Conservation (phyloP, 2,888 invertebrate genomes). For the Leucophora obtusa region DNA sequence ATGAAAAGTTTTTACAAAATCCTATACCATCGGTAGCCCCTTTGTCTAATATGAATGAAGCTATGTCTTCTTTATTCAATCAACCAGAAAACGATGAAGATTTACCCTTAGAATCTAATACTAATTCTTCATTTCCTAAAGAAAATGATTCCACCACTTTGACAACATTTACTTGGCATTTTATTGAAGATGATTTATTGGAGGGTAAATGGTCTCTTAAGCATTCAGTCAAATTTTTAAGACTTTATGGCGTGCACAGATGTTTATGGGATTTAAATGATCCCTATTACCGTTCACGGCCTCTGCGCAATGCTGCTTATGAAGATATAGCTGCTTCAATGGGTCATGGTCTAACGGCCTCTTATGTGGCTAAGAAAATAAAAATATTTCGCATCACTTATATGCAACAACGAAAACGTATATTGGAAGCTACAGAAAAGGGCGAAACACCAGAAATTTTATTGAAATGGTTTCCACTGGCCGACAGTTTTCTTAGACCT, state of each 20-base stretch:
- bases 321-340: constrained; percentile 70
- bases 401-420: constrained; percentile 70
- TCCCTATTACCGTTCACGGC: constrained; percentile 67
- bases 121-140: constrained; percentile 15
- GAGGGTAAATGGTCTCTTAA: constrained; percentile 71
- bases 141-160: constrained; percentile 2
- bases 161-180: constrained; percentile 67
- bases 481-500: constrained; percentile 69
- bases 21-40: constrained; percentile 57
- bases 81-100: constrained; percentile 7
- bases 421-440: constrained; percentile 66
- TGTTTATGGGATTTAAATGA: constrained; percentile 70
- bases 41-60: constrained; percentile 50
- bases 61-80: constrained; percentile 32
- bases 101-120: constrained; percentile 17
- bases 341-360: constrained; percentile 67
- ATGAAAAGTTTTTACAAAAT: constrained; percentile 52
- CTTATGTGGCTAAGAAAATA: constrained; percentile 69
- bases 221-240: constrained; percentile 69
- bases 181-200: constrained; percentile 68
- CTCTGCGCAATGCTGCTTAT: constrained; percentile 68
- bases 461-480: constrained; percentile 69
- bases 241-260: constrained; percentile 69
- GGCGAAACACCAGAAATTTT: constrained; percentile 67
- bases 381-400: constrained; percentile 72